Percentiles rank a stretch among this genome's conserved stretches.
Evolutionary conservation across 2,888 invertebrate species (phyloP).

Genomic region (Sclerodermus sp.): DNA sequence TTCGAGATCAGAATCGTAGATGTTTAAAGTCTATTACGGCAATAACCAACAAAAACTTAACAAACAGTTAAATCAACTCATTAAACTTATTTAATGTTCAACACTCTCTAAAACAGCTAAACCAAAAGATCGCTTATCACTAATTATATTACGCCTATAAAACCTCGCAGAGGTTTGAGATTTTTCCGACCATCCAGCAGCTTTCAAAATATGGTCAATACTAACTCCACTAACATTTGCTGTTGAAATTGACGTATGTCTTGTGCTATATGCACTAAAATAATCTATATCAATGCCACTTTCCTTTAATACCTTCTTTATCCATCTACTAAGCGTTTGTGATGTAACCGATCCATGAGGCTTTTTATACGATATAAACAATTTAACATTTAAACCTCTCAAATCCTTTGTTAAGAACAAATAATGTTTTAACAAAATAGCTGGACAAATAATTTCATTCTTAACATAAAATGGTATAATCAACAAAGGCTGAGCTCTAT

Average conservation of each 20-base stretch:
- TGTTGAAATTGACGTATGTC: constrained; percentile 21
- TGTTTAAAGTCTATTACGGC: constrained; percentile 10
- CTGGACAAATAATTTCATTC: constrained; percentile 13
- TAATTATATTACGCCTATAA: constrained; percentile 3
- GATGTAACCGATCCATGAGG: constrained; percentile 10
- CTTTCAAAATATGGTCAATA: constrained; percentile 12
- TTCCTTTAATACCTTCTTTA: constrained; percentile 6
- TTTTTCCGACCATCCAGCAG: constrained; percentile 17
- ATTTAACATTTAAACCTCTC: neutral
- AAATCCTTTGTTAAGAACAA: constrained; percentile 13
- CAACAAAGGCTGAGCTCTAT: constrained; percentile 8
- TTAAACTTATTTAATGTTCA: neutral
- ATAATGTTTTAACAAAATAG: constrained; percentile 9
- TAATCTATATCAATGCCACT: constrained; percentile 5
- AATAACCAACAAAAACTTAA: neutral
- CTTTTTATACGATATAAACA: constrained; percentile 15
- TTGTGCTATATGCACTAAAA: constrained; percentile 17
- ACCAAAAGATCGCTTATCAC: neutral
- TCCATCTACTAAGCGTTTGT: constrained; percentile 18
- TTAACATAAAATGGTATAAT: constrained; percentile 9
- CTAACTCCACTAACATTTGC: constrained; percentile 14
- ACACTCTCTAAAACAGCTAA: neutral
- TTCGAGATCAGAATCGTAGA: constrained; percentile 13
- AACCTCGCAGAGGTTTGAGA: constrained; percentile 15
- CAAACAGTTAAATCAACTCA: neutral